Evolutionary conservation across 2,888 invertebrate genomes (phyloP), one percentile per base, ranked within the genome.

Genomic region (Chesias legatella): DNA sequence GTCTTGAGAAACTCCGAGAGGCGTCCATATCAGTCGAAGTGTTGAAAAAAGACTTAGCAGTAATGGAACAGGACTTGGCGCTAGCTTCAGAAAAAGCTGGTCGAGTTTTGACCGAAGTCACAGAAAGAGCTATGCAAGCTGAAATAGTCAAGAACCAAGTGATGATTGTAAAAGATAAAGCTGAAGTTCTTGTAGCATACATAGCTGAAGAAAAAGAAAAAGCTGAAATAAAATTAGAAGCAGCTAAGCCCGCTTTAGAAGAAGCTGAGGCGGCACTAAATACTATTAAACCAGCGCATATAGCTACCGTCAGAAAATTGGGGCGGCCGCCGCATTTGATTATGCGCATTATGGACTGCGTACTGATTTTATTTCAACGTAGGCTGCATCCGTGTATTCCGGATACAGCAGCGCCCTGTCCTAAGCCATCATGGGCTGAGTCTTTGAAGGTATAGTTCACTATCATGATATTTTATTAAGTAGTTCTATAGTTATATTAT

Each of bases 311-410:
- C 0, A 90, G 98, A 55, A 98, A 98, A 79, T 81, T 98, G 37
- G 98, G 97, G 6, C 91, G 98, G 49, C 98, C 98, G 0, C 98
- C 98, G 0, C 98, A 98, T 85, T 89, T 98, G 6, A 98, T 98
- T 65, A 95, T 98, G 98, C 91, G 98, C 49, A 98, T 98, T 58
- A 98, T 98, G 98, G 98, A 98, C 76, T 97, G 96, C 71, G 98
- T 98, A 0, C 73, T 98, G 58, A 94, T 98, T 58, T 83, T 98
- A 11, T 98, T 98, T 72, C 97, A 98, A 88, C 91, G 96, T 48
- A 94, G 94, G 76, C 72, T 98, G 29, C 96, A 97, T 72, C 91
- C 95, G 0, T 91, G 95, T 3, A 92, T 94, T 57, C 90, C 93
- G 3, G 98, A 98, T 71, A 91, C 92, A 0, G 91, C 95, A 20